Evolutionary conservation across 2,797 vertebrate genomes (phyloP), one percentile per base, ranked within the genome.

Genomic region (Acanthornis magna): DNA sequence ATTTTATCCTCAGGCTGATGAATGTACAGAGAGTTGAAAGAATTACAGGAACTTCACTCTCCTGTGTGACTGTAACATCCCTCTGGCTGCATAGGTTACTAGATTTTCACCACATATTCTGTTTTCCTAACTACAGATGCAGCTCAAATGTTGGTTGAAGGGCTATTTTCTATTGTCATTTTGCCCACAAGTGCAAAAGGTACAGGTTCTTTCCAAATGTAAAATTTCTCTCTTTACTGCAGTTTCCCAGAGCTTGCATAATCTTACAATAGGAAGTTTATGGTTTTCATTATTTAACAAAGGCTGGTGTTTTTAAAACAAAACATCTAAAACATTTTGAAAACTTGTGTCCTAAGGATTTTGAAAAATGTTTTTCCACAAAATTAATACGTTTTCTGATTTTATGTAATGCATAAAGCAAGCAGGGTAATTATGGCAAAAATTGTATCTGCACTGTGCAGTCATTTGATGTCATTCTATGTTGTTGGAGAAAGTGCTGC

Each of bases 31-130:
- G 76, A 48, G 47, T 61, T 91, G 88, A 82, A 93, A 73, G 89
- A 94, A 95, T 95, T 88, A 48, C 32, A 70, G 58, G 62, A 95
- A 77, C 70, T 90, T 96, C 11, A 30, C 40, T 74, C 34, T 89
- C 22, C 27, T 50, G 4, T 78, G 87, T 82, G 77, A 86, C 27
- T 5, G 2, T 68, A 73, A 57, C 57, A 57, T 88, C 26, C 25
- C 34, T 43, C 48, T 65, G 43, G 34, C 50, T 89, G 40, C 6
- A 10, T 10, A 48, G 36, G 8, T 65, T 70, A 38, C 29, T 65
- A 27, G 50, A 23, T 74, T 73, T 83, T 79, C 32, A 51, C 22
- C 11, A 51, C n/a, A n/a, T 22, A 7, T 15, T 73, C 45, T 75
- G 15, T 65, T 84, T 95, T 38, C 36, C 18, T 77, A 20, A 43